These are phyloP conservation scores for Danaus chrysippus DNA, from an alignment of 2,888 invertebrate genomes.

Conservation along the genomic window DNA sequence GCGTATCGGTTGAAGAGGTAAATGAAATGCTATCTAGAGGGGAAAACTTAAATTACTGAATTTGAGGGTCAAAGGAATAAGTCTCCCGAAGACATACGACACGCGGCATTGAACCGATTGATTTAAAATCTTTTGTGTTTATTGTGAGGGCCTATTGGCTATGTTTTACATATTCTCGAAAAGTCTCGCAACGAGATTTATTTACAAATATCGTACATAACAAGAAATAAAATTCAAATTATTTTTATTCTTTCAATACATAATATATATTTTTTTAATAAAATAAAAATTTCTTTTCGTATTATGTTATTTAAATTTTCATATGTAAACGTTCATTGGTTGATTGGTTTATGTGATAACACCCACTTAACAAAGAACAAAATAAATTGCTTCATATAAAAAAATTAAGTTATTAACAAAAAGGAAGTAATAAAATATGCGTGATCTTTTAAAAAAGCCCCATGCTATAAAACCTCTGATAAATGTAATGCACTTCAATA, in stretches of 20 bases:
- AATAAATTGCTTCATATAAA: slow-evolving; percentile 22
- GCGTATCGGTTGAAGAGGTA: slow-evolving; percentile 80
- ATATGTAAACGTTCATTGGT: background rate
- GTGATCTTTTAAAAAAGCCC: slow-evolving; percentile 50
- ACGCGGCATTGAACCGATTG: slow-evolving; percentile 60
- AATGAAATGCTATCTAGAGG: slow-evolving; percentile 79
- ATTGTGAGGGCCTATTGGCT: background rate
- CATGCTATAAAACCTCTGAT: slow-evolving; percentile 53
- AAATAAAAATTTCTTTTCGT: too few species aligned
- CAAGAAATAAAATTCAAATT: too few species aligned
- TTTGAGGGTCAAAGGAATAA: slow-evolving; percentile 79
- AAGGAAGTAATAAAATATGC: slow-evolving; percentile 61
- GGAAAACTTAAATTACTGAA: slow-evolving; percentile 80
- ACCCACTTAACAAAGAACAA: slow-evolving; percentile 4
- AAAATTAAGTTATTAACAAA: slow-evolving; percentile 61
- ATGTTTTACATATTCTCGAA: background rate
- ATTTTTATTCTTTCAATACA: too few species aligned
- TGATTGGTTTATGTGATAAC: background rate
- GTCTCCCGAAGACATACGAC: slow-evolving; percentile 65
- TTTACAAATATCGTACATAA: too few species aligned
- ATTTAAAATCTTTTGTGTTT: slow-evolving; percentile 48
- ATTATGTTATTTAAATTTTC: too few species aligned
- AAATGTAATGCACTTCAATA: slow-evolving; percentile 59
- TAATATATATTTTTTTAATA: too few species aligned
- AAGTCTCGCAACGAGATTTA: background rate